Evolutionary conservation across 2,797 vertebrate genomes (phyloP).

Genomic region (Limnodromus scolopaceus): DNA sequence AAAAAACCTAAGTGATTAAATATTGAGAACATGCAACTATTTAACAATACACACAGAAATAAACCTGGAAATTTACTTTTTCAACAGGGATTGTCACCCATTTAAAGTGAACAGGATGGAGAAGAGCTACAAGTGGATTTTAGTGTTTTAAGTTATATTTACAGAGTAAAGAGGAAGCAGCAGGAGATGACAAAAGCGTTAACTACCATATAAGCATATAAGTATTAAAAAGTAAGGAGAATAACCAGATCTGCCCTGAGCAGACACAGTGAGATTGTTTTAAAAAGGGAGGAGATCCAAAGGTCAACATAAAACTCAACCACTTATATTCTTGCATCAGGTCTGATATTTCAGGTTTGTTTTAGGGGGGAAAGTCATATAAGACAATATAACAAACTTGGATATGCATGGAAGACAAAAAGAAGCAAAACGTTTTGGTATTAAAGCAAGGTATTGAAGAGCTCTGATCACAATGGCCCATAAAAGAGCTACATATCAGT

Average conservation of each 20-base stretch:
- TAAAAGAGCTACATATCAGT: neutral
- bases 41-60: neutral
- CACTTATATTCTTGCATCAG: neutral
- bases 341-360: neutral
- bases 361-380: neutral
- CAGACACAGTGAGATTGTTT: rapidly evolving
- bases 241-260: neutral
- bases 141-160: neutral
- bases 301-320: neutral
- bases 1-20: slow-evolving; percentile 47
- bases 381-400: neutral
- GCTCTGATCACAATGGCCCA: neutral
- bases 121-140: neutral
- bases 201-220: too few species aligned
- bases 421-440: neutral
- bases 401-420: neutral
- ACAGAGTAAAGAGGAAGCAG: neutral
- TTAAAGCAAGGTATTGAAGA: neutral
- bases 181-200: neutral
- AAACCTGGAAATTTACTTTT: neutral
- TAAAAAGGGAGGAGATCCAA: neutral
- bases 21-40: slow-evolving; percentile 36
- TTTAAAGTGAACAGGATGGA: neutral
- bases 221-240: neutral
- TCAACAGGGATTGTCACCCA: neutral